These are phyloP conservation scores for Oscheius myriophilus DNA, from an alignment of 2,888 invertebrate genomes.

Conservation along the genomic window DNA sequence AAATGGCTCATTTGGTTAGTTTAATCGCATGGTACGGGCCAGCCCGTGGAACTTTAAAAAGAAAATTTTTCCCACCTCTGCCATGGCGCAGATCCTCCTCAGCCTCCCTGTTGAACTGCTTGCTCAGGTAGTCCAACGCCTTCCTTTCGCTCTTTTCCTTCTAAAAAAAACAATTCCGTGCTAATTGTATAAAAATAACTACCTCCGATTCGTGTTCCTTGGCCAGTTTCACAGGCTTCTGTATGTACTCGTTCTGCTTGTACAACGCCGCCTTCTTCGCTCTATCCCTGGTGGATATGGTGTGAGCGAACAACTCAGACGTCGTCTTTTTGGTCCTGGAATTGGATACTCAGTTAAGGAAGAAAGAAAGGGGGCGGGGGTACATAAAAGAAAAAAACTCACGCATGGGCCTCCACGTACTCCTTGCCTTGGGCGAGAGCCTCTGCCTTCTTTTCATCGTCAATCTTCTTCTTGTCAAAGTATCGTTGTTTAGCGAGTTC, in stretches of 20 bases:
- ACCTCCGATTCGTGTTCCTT: constrained; percentile 20
- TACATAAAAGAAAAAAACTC: neutral
- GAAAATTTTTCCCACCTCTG: no score
- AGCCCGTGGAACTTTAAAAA: no score
- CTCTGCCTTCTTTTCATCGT: constrained; percentile 19
- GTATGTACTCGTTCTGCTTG: constrained; percentile 19
- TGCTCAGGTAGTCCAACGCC: constrained; percentile 17
- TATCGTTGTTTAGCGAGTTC: constrained; percentile 26
- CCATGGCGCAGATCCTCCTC: constrained; percentile 14
- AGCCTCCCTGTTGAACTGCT: constrained; percentile 16
- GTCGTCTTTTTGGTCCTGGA: constrained; percentile 10
- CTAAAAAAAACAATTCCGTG: neutral
- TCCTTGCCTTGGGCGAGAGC: neutral
- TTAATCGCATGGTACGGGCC: no score
- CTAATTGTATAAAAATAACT: no score
- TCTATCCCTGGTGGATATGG: constrained; percentile 20
- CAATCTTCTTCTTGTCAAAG: constrained; percentile 21
- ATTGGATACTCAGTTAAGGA: neutral
- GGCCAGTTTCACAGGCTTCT: constrained; percentile 7
- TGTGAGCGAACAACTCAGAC: constrained; percentile 15
- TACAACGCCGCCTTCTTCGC: constrained; percentile 25
- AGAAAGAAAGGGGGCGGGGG: no score
- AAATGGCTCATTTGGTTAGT: no score
- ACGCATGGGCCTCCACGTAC: neutral
- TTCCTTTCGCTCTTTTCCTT: constrained; percentile 9